phyloP scores from a whole-genome alignment of 2,797 vertebrate genomes.

The Tenualosa thibaudeaui region DNA sequence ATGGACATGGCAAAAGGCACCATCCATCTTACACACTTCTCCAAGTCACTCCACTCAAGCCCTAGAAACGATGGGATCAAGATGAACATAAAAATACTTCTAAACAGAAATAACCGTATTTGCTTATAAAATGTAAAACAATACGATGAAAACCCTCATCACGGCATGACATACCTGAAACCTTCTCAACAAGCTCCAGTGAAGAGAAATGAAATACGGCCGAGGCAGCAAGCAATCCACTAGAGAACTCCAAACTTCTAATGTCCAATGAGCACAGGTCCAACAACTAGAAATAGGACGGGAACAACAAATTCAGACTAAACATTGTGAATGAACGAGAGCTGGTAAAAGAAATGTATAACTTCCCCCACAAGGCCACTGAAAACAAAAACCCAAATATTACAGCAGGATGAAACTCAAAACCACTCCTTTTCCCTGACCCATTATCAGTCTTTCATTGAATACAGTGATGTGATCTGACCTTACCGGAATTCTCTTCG shows the following conservation, averaged over 20 bases:
- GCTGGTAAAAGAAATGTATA: not conserved
- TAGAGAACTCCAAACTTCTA: conserved; percentile 86
- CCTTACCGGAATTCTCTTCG: not conserved
- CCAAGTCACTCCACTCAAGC: conserved; percentile 83
- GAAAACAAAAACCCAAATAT: conserved; percentile 10
- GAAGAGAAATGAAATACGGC: conserved; percentile 96
- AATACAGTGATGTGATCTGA: not conserved
- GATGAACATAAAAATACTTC: not conserved
- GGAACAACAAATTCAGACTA: too few relatives aligned
- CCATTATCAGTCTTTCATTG: not conserved
- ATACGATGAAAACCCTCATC: not conserved
- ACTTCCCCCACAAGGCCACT: not conserved
- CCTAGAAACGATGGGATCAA: conserved; percentile 66
- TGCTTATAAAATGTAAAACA: not conserved
- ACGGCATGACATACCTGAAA: conserved; percentile 79
- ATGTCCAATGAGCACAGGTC: conserved; percentile 91
- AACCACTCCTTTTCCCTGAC: not conserved
- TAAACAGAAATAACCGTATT: not conserved
- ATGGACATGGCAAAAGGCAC: conserved; percentile 90
- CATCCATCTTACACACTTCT: conserved; percentile 92
- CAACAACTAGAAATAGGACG: conserved; percentile 73
- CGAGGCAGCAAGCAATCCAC: conserved; percentile 88
- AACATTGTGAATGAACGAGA: not conserved
- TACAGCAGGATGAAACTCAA: not conserved
- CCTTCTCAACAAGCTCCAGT: conserved; percentile 86